Base-by-base conservation (phyloP, 2,797 vertebrate genomes). In the Vireo griseus region DNA sequence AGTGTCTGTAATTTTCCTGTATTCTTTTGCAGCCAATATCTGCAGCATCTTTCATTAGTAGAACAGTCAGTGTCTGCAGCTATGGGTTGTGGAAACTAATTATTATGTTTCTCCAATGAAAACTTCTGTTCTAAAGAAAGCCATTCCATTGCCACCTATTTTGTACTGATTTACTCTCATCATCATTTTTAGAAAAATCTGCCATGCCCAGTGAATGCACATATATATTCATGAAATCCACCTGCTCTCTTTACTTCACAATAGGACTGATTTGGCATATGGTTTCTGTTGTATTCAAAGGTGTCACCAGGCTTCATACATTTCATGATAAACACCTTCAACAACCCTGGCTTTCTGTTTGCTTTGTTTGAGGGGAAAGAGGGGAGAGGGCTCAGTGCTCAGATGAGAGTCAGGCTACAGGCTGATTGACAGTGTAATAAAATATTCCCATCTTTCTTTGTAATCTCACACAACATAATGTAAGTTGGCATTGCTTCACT, bases 391-490 rank as follows among this genome's bases (percentile, higher is more conserved):
- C 50, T 90, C 66, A 20, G 72, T 2, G 10, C 72, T 66, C 47
- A 59, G 89, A 86, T 12, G 33, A 88, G 83, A 93, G 90, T 76
- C 47, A 44, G 79, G 73, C 82, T 88, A 22, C 20, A 4, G 1
- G 18, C 59, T 96, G 95, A 97, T 47, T 96, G 96, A 94, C 96
- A 96, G 85, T 4, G 66, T 94, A 95, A 97, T 95, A 90, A 96
- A 94, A 92, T 79, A 94, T 26, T 87, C 90, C 95, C 91, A 92
- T 96, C 94, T 90, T 58, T n/a, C 94, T 86, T 76, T 92, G 87
- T 76, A 84, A 97, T 96, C 96, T 95, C 89, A 61, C 82, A 88
- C 62, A 63, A 67, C 85, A 92, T 67, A 94, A 90, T 33, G 48
- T 61, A 88, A 78, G 21, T 28, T 78, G 81, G 87, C 76, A 75